phyloP scores from a whole-genome alignment of 1,140 invertebrate species.

The Subanguina moxae region DNA sequence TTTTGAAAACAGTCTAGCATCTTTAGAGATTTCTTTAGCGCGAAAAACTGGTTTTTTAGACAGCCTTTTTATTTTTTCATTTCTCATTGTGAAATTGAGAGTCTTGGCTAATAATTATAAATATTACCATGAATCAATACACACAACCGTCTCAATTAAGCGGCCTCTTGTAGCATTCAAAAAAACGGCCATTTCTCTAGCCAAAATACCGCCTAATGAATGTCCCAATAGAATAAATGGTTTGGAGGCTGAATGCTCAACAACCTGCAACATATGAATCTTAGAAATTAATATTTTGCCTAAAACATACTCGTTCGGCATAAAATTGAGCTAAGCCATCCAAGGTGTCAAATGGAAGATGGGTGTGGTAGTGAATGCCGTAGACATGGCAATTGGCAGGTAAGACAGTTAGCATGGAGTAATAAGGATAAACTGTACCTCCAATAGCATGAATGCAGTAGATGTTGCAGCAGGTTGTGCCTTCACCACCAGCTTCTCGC shows the following conservation, averaged over 20 bases:
- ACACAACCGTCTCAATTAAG: background rate
- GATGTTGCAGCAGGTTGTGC: conserved; percentile 14
- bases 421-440: conserved; percentile 46
- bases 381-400: conserved; percentile 38
- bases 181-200: conserved; percentile 36
- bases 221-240: conserved; percentile 42
- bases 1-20: no score
- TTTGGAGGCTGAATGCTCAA: conserved; percentile 3
- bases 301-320: conserved; percentile 31
- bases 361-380: conserved; percentile 39
- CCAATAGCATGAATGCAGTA: conserved; percentile 49
- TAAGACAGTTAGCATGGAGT: conserved; percentile 35
- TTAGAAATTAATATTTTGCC: no score
- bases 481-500: no score
- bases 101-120: no score
- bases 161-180: conserved; percentile 16
- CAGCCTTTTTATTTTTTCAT: no score
- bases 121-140: conserved; percentile 11
- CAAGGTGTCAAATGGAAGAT: conserved; percentile 21
- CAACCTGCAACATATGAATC: background rate
- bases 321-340: conserved; percentile 45
- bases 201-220: conserved; percentile 44
- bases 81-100: no score
- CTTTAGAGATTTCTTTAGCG: no score
- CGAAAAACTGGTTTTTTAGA: no score